A percentile compares a stretch with the other conserved stretches of the same genome.
Conservation (phyloP, 2,113 vertebrate genomes). For the Setophaga kirtlandii region DNA sequence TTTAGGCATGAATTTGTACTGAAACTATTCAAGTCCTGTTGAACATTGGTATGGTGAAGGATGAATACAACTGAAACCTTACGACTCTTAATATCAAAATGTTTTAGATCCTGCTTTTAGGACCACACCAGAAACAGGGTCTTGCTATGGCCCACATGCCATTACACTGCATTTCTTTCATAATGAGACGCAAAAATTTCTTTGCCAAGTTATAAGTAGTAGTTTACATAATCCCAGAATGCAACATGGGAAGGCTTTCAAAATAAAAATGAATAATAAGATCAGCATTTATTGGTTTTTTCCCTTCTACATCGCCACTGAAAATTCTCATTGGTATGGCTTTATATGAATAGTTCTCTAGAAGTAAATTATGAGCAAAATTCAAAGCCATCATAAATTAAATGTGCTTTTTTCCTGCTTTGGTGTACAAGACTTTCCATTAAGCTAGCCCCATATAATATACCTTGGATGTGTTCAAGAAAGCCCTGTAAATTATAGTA, state of each 20-base stretch:
- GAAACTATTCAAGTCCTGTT: background rate
- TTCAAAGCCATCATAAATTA: conserved; percentile 80
- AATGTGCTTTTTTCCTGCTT: conserved; percentile 73
- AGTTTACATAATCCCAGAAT: conserved; percentile 67
- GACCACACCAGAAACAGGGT: conserved; percentile 2
- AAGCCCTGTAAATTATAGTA: conserved; percentile 82
- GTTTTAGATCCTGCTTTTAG: background rate
- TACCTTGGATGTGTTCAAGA: conserved; percentile 82
- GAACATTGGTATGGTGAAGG: background rate
- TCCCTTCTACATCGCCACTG: conserved; percentile 53
- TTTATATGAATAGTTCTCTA: conserved; percentile 72
- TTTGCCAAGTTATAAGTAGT: conserved; percentile 53
- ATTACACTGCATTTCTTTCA: conserved; percentile 26
- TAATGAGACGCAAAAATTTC: background rate
- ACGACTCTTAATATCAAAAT: background rate
- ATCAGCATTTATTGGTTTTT: conserved; percentile 70
- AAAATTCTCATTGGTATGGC: conserved; percentile 71
- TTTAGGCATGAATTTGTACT: background rate
- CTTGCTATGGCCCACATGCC: background rate
- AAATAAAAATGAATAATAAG: conserved; percentile 67
- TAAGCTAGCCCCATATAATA: conserved; percentile 83
- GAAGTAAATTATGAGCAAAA: conserved; percentile 82
- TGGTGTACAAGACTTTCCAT: conserved; percentile 83
- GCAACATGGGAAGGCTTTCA: conserved; percentile 54
- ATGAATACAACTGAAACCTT: background rate